Evolutionary conservation across 37 sponge, comb jelly and placozoan species (phyloP).

Genomic region (Dysidea cf. avara): DNA sequence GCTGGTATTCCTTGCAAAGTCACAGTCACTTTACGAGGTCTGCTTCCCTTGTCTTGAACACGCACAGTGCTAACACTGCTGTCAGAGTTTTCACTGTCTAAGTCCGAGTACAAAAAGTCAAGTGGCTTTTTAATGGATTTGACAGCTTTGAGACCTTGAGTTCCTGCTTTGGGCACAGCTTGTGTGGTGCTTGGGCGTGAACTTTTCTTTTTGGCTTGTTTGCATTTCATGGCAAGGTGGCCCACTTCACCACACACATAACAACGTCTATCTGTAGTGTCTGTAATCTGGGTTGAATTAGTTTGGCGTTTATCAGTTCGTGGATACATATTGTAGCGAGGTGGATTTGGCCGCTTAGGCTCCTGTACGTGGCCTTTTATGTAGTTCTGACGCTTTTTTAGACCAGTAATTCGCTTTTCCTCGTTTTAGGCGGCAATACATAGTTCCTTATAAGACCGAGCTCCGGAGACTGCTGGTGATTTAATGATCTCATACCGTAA

Average conservation of each 20-base stretch:
- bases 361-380: no score
- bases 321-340: background rate
- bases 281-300: background rate
- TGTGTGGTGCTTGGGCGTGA: no score
- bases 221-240: background rate
- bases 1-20: slow-evolving; percentile 19
- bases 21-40: slow-evolving; percentile 2
- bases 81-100: no score
- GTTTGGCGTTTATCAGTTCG: no score
- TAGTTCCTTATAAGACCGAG: slow-evolving; percentile 17
- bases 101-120: background rate
- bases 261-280: background rate
- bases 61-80: background rate
- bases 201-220: no score
- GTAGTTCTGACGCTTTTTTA: slow-evolving; percentile 28
- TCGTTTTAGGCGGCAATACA: slow-evolving; percentile 40
- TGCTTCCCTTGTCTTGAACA: slow-evolving; percentile 15
- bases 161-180: background rate
- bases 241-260: background rate
- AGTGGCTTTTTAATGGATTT: background rate
- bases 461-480: slow-evolving; percentile 15
- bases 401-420: slow-evolving; percentile 21
- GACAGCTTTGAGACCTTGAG: background rate
- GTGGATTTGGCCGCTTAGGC: background rate
- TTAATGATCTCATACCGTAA: slow-evolving; percentile 8